Conservation (phyloP, 1,140 invertebrate species). For the Drosophila tsacasi region DNA sequence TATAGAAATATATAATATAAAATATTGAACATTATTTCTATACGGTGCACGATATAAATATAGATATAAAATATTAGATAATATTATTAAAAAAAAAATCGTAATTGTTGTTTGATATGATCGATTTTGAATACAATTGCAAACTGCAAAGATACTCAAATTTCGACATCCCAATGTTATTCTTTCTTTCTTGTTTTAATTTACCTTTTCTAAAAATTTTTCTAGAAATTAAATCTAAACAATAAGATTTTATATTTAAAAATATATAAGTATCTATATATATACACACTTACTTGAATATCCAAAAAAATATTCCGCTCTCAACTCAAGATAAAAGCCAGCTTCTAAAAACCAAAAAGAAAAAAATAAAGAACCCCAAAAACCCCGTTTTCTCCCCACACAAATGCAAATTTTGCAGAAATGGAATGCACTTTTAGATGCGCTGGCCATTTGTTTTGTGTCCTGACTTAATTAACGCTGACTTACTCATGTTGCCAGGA, state of each 20-base stretch:
- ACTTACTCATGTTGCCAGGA: conserved; percentile 56
- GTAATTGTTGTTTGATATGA: too few species aligned
- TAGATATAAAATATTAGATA: too few species aligned
- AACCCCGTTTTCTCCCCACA: conserved; percentile 8
- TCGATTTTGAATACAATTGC: too few species aligned
- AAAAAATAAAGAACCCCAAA: background rate
- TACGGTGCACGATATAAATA: too few species aligned
- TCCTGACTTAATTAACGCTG: conserved; percentile 59
- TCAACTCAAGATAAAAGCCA: background rate
- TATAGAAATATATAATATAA: too few species aligned
- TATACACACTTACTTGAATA: background rate
- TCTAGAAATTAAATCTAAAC: background rate
- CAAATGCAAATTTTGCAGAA: conserved; percentile 41
- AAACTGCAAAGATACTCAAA: too few species aligned
- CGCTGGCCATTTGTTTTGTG: conserved; percentile 49
- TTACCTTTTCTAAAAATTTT: background rate
- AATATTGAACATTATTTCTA: too few species aligned
- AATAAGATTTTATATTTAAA: background rate
- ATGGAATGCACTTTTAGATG: conserved; percentile 38
- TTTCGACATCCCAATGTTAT: too few species aligned
- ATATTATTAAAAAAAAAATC: too few species aligned
- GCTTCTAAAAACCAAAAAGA: background rate
- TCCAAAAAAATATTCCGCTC: background rate
- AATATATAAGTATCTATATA: background rate
- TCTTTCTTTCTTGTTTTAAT: background rate